These are phyloP conservation scores for Tychaedon coryphoeus DNA, from an alignment of 2,113 vertebrate species.

Conservation along the genomic window DNA sequence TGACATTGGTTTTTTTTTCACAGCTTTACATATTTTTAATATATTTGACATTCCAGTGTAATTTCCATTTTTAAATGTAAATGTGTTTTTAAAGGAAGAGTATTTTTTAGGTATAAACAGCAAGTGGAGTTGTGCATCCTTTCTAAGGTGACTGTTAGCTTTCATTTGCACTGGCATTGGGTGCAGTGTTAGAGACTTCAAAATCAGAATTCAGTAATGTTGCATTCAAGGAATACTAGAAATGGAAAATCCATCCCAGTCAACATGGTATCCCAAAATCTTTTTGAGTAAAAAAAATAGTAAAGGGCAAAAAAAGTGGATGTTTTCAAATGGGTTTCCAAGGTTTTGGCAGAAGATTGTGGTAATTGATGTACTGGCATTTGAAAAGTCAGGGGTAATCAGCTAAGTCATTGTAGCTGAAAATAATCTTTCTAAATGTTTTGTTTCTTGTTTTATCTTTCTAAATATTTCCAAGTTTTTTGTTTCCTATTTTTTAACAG, in stretches of 20 bases:
- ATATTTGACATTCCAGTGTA: not conserved
- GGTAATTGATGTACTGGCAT: not conserved
- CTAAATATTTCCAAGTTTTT: not conserved
- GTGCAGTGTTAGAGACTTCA: not conserved
- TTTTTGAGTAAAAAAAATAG: not conserved
- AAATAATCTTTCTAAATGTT: not conserved
- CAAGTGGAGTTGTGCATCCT: not conserved
- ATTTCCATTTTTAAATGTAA: not conserved
- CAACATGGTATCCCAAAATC: not conserved
- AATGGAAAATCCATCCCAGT: not conserved
- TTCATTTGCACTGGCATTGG: not conserved
- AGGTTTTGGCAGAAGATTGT: not conserved
- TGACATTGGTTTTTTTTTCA: not conserved
- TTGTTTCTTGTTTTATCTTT: not conserved
- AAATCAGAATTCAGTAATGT: not conserved
- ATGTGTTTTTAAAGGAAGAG: not conserved
- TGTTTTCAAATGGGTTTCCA: not conserved
- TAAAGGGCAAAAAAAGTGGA: not conserved
- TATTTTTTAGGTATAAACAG: not conserved
- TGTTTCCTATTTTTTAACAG: not conserved
- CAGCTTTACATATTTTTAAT: not conserved
- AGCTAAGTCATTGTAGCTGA: not conserved
- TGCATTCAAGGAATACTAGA: not conserved
- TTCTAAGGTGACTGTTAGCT: not conserved
- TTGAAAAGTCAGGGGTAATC: not conserved